phyloP scores from a whole-genome alignment of 2,888 invertebrate species.

The Pollenia amentaria region DNA sequence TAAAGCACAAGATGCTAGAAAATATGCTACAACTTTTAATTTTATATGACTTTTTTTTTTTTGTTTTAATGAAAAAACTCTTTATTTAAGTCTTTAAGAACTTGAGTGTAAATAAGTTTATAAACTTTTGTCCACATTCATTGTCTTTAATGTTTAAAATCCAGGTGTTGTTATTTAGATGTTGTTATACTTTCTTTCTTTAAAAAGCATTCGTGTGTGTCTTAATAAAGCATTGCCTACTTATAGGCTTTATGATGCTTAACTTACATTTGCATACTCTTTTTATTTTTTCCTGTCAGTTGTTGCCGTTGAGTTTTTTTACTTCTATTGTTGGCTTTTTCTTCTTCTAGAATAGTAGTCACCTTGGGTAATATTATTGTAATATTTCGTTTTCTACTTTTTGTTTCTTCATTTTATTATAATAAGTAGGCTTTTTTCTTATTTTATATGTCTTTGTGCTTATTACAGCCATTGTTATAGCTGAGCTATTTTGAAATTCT shows the following conservation, averaged over 20 bases:
- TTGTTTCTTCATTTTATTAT: slow-evolving; percentile 19
- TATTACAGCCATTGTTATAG: slow-evolving; percentile 77
- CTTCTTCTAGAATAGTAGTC: slow-evolving; percentile 75
- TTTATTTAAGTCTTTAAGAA: background rate
- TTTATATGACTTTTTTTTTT: slow-evolving; percentile 1
- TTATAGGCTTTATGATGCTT: slow-evolving; percentile 55
- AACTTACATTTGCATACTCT: slow-evolving; percentile 54
- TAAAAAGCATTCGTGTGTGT: slow-evolving; percentile 10
- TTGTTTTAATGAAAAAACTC: background rate
- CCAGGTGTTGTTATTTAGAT: slow-evolving; percentile 37
- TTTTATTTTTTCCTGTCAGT: slow-evolving; percentile 66
- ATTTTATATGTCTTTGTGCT: slow-evolving; percentile 64
- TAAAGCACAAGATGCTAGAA: slow-evolving; percentile 23
- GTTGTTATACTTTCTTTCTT: background rate
- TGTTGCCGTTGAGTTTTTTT: slow-evolving; percentile 23
- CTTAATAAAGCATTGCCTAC: slow-evolving; percentile 56
- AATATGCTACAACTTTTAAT: slow-evolving; percentile 3
- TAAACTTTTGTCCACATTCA: background rate
- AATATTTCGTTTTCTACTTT: slow-evolving; percentile 59
- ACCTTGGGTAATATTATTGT: slow-evolving; percentile 80
- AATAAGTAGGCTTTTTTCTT: slow-evolving; percentile 54
- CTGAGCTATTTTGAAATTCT: slow-evolving; percentile 2
- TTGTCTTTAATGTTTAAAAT: slow-evolving; percentile 4
- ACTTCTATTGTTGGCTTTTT: slow-evolving; percentile 38
- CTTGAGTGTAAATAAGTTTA: slow-evolving; percentile 3